Evolutionary conservation across 2,888 invertebrate species (phyloP).

Genomic region (Cataglyphis cursor): DNA sequence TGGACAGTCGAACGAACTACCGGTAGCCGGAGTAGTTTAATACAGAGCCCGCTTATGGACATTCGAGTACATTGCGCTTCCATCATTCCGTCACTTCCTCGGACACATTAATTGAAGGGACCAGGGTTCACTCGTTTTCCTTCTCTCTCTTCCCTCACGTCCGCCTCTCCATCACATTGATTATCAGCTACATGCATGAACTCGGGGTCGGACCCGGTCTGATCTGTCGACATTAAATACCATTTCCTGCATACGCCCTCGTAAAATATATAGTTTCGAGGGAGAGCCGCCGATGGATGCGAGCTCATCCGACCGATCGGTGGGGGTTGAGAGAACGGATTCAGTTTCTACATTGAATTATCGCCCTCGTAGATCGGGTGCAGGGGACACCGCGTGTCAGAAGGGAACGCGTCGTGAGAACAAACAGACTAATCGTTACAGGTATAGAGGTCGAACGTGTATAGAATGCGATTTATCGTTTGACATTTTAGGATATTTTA

Average conservation of each 20-base stretch:
- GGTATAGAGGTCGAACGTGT: slow-evolving; percentile 56
- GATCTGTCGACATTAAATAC: slow-evolving; percentile 79
- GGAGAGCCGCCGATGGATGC: slow-evolving; percentile 44
- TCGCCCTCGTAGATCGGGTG: slow-evolving; percentile 70
- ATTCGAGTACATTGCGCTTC: slow-evolving; percentile 79
- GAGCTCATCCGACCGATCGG: slow-evolving; percentile 45
- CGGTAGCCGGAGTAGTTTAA: slow-evolving; percentile 80
- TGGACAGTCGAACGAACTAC: slow-evolving; percentile 72
- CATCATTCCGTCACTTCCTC: slow-evolving; percentile 84
- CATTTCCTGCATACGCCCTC: slow-evolving; percentile 80
- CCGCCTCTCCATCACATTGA: slow-evolving; percentile 55
- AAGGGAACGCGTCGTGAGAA: slow-evolving; percentile 64
- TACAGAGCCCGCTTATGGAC: slow-evolving; percentile 78
- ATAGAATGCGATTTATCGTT: slow-evolving; percentile 65
- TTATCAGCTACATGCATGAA: slow-evolving; percentile 63
- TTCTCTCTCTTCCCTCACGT: slow-evolving; percentile 52
- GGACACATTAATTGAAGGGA: slow-evolving; percentile 81
- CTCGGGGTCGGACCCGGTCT: slow-evolving; percentile 73
- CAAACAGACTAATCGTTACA: slow-evolving; percentile 72
- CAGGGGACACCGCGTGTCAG: slow-evolving; percentile 56
- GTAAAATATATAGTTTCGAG: slow-evolving; percentile 70
- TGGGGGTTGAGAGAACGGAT: slow-evolving; percentile 62
- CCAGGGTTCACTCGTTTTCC: slow-evolving; percentile 61
- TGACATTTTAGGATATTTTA: slow-evolving; percentile 27
- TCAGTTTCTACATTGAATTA: slow-evolving; percentile 78